Evolutionary conservation across 1,140 invertebrate genomes (phyloP), one percentile per base, ranked within the genome.

Genomic region (Yoshiicerus persimilis): DNA sequence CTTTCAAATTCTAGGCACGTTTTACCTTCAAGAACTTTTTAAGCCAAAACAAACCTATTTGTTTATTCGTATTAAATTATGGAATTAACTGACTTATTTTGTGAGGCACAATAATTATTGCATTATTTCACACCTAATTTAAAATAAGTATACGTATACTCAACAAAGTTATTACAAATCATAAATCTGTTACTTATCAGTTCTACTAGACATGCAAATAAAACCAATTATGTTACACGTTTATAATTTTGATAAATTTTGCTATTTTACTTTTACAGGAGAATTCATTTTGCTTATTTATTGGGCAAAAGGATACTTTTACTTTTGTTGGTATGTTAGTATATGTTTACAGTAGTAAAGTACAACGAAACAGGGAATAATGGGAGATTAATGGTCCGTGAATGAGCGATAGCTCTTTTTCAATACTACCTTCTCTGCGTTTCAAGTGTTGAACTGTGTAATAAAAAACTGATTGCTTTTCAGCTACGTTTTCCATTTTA

Each of bases 341-440:
- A n/a, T n/a, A n/a, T n/a, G n/a, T n/a, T n/a, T n/a, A n/a, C n/a
- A n/a, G 20, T n/a, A 56, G 38, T 23, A 84, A 47, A 84, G 83
- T 84, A 56, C 47, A 56, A 4, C 4, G 23, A 84, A 84, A 41
- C n/a, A 84, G 23, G n/a, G 23, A 84, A 47, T 47, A 84, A 84
- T 84, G 30, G 83, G 27, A 13, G 41, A 41, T 38, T 84, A 84
- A 84, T 84, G 83, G 83, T 84, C 83, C 83, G 83, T 84, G 83
- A 84, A 84, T 84, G 83, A 84, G 38, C 30, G 83, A 84, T 84
- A 84, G 83, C 83, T 84, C 39, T 27, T 84, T 23, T 47, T 84
- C 83, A 84, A 56, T 41, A 20, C 56, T 84, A 84, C 56, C 39
- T 84, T 80, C 34, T 20, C 30, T 80, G 9, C 64, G 13, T 25